A percentile compares a stretch with the other conserved stretches of the same genome.
Conservation (phyloP, 2,888 invertebrate species). For the Xylota segnis region DNA sequence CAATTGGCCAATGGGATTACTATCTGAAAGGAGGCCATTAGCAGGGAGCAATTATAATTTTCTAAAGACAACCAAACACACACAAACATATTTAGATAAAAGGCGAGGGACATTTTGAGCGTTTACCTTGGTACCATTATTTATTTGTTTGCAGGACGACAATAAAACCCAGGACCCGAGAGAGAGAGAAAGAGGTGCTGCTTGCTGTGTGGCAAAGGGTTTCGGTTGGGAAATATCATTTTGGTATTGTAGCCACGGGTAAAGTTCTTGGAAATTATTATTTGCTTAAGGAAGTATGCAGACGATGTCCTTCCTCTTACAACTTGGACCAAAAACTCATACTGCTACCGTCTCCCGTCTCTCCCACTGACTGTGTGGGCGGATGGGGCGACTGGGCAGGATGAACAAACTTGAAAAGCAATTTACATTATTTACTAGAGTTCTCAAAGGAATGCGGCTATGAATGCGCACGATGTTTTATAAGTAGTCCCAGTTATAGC, state of each 20-base stretch:
- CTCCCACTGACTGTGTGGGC: not conserved
- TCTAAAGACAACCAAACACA: slow-evolving; percentile 33
- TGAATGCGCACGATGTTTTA: slow-evolving; percentile 58
- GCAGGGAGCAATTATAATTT: slow-evolving; percentile 70
- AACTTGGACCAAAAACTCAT: slow-evolving; percentile 21
- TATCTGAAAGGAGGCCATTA: slow-evolving; percentile 62
- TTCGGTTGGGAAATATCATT: slow-evolving; percentile 46
- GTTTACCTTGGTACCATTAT: slow-evolving; percentile 71
- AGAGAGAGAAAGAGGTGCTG: not conserved
- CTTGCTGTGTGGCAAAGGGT: not conserved
- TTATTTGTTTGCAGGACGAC: slow-evolving; percentile 71
- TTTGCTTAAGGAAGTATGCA: slow-evolving; percentile 74
- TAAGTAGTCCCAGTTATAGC: slow-evolving; percentile 20
- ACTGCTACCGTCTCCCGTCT: too few relatives aligned
- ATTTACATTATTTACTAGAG: slow-evolving; percentile 74
- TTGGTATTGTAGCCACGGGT: slow-evolving; percentile 71
- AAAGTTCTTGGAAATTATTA: slow-evolving; percentile 75
- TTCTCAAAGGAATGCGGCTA: slow-evolving; percentile 69
- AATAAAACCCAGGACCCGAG: slow-evolving; percentile 40
- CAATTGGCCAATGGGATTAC: slow-evolving; percentile 69
- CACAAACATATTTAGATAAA: slow-evolving; percentile 24
- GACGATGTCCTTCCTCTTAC: slow-evolving; percentile 73
- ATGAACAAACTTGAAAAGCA: slow-evolving; percentile 75
- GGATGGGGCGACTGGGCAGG: not conserved
- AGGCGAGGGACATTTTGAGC: slow-evolving; percentile 55